Evolutionary conservation across 2,888 invertebrate genomes (phyloP), one percentile per base, ranked within the genome.

Genomic region (Pelosia muscerda): DNA sequence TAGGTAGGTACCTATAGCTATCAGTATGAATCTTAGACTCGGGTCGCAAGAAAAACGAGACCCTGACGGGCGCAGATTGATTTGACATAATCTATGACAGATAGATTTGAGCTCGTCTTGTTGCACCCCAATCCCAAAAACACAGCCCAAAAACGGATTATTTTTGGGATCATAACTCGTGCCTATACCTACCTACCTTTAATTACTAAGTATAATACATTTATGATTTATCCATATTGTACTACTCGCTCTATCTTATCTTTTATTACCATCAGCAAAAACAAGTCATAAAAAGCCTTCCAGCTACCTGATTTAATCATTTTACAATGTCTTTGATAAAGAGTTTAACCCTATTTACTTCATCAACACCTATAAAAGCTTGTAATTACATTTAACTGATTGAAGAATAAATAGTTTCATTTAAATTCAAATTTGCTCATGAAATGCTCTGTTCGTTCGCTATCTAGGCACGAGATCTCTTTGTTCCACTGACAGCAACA

Each of bases 391-490:
- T 62, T 55, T 66, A 64, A 38, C 26, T 57, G 60, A 61, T 70
- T 65, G 55, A 65, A 65, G 54, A 59, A 60, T 64, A 56, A n/a
- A 58, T 69, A 57, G 56, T 71, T 22, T 19, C 55, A 71, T 76
- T 72, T 62, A 68, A 72, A 76, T 69, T 55, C 26, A 58, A 68
- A 62, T 49, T 58, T 67, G 34, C 61, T 22, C 70, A 63, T 72
- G 65, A 69, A 78, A 77, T 55, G 42, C 49, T 23, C 56, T 66
- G 57, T 6, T 54, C 63, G 67, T 66, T 75, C 49, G 63, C 67
- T 72, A 81, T 81, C 75, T 72, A 63, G 66, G 67, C 76, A 76
- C 63, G 71, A 73, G 61, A 81, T 81, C 76, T 79, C 61, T 77
- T 72, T 76, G 76, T 80, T 73, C 49, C 13, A 71, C 76, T 75